Evolutionary conservation across 2,888 invertebrate species (phyloP).

Genomic region (Stegophylla sp.): DNA sequence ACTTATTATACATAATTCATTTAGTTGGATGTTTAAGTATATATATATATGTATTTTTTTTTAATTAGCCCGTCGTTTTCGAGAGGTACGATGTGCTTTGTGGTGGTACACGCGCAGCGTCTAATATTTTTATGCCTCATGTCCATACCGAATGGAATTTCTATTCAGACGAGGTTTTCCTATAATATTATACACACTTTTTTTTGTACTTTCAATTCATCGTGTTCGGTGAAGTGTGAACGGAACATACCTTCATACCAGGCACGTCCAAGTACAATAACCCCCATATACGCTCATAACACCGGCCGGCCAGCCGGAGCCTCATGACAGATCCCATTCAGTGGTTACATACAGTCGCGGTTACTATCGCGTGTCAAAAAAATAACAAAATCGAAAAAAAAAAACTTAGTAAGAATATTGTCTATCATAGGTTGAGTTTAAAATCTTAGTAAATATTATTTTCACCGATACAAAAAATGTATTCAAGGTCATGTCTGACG

Average conservation of each 20-base stretch:
- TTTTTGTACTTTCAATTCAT: conserved; percentile 59
- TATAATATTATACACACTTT: conserved; percentile 53
- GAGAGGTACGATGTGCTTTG: conserved; percentile 43
- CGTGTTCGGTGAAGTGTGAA: conserved; percentile 59
- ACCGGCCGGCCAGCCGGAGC: conserved; percentile 24
- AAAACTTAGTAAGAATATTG: conserved; percentile 36
- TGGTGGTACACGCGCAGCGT: conserved; percentile 54
- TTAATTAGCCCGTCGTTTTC: conserved; percentile 43
- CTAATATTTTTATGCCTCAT: conserved; percentile 57
- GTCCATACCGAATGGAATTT: conserved; percentile 58
- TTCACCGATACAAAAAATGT: conserved; percentile 37
- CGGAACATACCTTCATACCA: conserved; percentile 57
- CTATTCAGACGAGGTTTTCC: conserved; percentile 57
- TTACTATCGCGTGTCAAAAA: conserved; percentile 52
- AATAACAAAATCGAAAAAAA: conserved; percentile 45
- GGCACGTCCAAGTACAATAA: conserved; percentile 59
- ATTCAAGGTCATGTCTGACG: conserved; percentile 49
- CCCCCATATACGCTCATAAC: conserved; percentile 53
- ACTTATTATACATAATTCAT: background rate
- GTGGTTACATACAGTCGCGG: conserved; percentile 53
- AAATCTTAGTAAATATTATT: conserved; percentile 57
- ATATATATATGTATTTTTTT: conserved; percentile 12
- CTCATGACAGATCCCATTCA: conserved; percentile 58
- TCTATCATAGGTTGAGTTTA: conserved; percentile 41
- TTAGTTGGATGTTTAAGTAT: background rate